Base-by-base conservation (phyloP, 1,140 invertebrate genomes). In the Polypedilum vanderplanki region DNA sequence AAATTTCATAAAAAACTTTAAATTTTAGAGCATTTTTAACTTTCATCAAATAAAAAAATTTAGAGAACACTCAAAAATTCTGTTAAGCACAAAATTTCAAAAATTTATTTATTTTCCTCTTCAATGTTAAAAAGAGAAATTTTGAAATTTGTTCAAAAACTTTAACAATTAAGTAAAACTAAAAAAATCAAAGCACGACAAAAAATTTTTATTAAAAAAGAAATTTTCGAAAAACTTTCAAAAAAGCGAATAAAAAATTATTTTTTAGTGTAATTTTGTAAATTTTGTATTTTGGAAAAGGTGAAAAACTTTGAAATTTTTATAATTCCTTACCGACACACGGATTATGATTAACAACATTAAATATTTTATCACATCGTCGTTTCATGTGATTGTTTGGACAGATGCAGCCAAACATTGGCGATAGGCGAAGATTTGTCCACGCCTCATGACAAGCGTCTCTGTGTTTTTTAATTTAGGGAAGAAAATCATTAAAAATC, bases 331-430 rank as follows among this genome's bases (percentile, higher is more conserved):
- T 87, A 95, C 93, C 92, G 79, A 95, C 90, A 84, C 93, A 95
- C 17, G 93, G 92, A 86, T 95, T 95, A 84, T 94, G 91, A 86
- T 95, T 94, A 79, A 95, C 91, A 79, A 90, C 88, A 76, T 88
- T 88, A 84, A 94, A 95, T 81, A 94, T 92, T 78, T 90, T 86
- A 81, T 95, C 92, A 84, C 93, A 95, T 77, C 90, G 88, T 78
- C 90, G 91, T 87, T 94, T 94, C 85, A 91, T 90, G 82, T 93
- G 90, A 78, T 92, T 93, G 80, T 92, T 93, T 74, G 93, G 93
- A 83, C 93, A 95, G 77, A 95, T 94, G 84, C 93, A 95, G 12
- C 93, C 93, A 82, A 95, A 95, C 87, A 95, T 90, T 2, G 92
- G 93, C 10, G 93, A 93, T 74, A 91, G 83, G 65, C 92, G 87